phyloP scores from a whole-genome alignment of 2,113 vertebrate species.

The Clupea harengus region DNA sequence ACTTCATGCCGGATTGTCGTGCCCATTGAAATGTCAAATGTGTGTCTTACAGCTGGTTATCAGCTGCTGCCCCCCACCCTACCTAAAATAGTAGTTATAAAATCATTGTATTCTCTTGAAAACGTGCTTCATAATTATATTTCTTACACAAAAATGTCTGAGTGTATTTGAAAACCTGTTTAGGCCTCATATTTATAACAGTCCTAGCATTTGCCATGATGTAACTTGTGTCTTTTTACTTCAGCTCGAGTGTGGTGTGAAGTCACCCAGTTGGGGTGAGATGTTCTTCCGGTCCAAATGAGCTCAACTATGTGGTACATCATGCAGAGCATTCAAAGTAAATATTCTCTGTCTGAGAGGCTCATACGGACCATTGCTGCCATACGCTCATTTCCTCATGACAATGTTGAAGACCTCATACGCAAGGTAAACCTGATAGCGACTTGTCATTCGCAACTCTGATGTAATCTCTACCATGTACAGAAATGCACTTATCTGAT shows the following conservation, averaged over 20 bases:
- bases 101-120: too few relatives aligned
- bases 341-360: conserved; percentile 92
- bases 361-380: conserved; percentile 95
- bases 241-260: conserved; percentile 46
- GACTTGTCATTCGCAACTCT: not conserved
- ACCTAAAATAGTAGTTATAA: too few relatives aligned
- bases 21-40: not conserved
- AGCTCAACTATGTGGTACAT: conserved; percentile 86
- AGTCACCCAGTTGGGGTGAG: conserved; percentile 68
- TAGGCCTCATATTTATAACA: too few relatives aligned
- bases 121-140: too few relatives aligned
- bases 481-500: not conserved
- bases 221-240: not conserved
- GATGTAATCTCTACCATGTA: not conserved
- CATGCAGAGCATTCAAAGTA: conserved; percentile 97
- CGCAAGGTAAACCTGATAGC: conserved; percentile 75
- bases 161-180: too few relatives aligned
- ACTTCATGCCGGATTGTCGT: too few relatives aligned
- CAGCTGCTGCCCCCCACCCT: too few relatives aligned
- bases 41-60: not conserved
- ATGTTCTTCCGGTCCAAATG: conserved; percentile 75
- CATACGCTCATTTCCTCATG: conserved; percentile 92
- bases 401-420: conserved; percentile 95
- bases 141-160: too few relatives aligned
- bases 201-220: not conserved